Conservation (phyloP, 2,113 vertebrate species). For the Phocoena sinus region DNA sequence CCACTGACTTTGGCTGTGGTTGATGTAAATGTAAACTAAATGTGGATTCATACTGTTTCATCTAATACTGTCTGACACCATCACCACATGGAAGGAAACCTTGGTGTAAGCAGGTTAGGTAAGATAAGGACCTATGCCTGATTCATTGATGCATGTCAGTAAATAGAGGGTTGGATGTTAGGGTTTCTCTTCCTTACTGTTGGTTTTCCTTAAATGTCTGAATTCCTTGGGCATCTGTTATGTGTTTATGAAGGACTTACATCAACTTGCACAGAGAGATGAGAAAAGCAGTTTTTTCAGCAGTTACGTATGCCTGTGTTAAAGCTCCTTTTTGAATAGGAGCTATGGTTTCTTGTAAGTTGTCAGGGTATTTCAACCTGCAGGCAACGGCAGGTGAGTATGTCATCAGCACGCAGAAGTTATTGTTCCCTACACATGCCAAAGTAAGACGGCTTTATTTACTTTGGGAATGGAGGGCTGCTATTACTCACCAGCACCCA, state of each 20-base stretch:
- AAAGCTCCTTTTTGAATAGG: neutral
- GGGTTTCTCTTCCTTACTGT: neutral
- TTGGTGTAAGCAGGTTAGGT: neutral
- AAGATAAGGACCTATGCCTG: neutral
- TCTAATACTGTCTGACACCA: neutral
- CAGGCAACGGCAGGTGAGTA: neutral
- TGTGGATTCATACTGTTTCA: neutral
- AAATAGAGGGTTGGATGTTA: neutral
- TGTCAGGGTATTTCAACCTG: neutral
- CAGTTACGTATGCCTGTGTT: neutral
- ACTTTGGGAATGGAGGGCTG: neutral
- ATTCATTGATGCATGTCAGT: neutral
- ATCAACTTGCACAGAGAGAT: neutral
- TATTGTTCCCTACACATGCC: neutral
- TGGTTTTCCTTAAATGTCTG: constrained; percentile 14
- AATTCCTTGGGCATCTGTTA: neutral
- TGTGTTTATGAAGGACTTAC: neutral
- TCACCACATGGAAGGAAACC: neutral
- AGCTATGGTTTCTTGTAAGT: neutral
- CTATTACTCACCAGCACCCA: neutral
- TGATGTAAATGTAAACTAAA: neutral
- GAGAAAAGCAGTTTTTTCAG: neutral
- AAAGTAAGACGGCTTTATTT: neutral
- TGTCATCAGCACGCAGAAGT: neutral
- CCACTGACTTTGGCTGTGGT: neutral